Evolutionary conservation across 2,888 invertebrate genomes (phyloP).

Genomic region (Tetramorium bicarinatum): DNA sequence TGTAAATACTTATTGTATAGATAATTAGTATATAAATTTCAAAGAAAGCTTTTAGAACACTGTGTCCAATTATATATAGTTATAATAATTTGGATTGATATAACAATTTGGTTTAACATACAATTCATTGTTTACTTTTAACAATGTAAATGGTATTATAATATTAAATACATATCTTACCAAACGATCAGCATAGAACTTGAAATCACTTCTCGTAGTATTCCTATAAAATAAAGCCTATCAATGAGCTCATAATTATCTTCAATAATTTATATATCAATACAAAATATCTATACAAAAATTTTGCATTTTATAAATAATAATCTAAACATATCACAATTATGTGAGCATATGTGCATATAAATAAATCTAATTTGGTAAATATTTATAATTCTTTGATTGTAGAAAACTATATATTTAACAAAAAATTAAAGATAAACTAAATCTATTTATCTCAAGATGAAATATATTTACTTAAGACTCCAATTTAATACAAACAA

Average conservation of each 20-base stretch:
- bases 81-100: too few relatives aligned
- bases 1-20: neutral
- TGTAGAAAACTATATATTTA: neutral
- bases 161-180: constrained; percentile 84
- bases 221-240: constrained; percentile 89
- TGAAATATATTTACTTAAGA: constrained; percentile 4
- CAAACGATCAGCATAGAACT: constrained; percentile 99
- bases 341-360: too few relatives aligned
- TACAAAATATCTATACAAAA: neutral
- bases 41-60: neutral
- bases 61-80: neutral
- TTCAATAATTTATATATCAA: neutral
- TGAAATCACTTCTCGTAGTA: constrained; percentile 97
- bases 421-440: neutral
- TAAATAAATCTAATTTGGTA: neutral
- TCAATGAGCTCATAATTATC: neutral
- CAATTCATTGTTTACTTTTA: neutral
- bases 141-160: neutral
- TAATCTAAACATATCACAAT: neutral
- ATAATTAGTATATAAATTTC: neutral
- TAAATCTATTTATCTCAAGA: neutral
- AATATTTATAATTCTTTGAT: neutral
- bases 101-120: too few relatives aligned
- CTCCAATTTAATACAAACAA: neutral
- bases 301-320: neutral